A percentile compares a stretch with the other conserved stretches of the same genome.
These are phyloP conservation scores for Phrynocephalus guinanensis DNA, from an alignment of 2,797 vertebrate species.

Conservation along the genomic window DNA sequence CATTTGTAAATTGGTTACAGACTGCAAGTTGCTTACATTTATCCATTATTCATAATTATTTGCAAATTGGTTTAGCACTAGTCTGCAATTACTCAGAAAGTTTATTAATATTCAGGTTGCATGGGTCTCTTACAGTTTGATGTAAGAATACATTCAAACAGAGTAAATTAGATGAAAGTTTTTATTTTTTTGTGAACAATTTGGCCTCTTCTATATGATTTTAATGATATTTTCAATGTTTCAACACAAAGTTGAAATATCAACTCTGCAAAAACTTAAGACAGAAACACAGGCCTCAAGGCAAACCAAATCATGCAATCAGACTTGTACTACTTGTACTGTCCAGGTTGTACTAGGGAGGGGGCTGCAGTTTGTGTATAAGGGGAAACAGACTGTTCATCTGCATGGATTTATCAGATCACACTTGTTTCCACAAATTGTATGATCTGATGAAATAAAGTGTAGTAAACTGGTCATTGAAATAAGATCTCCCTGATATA, in stretches of 20 bases:
- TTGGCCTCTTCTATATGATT: background rate
- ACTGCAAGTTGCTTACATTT: background rate
- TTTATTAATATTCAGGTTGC: background rate
- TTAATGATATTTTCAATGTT: background rate
- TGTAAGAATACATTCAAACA: background rate
- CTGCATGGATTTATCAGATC: background rate
- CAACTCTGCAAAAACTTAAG: background rate
- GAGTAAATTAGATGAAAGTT: background rate
- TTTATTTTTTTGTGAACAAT: background rate
- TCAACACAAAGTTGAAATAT: background rate
- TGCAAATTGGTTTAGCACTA: conserved; percentile 1
- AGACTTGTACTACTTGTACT: background rate
- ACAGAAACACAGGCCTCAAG: background rate
- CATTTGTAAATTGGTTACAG: background rate
- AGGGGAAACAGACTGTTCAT: background rate
- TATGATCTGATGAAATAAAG: background rate
- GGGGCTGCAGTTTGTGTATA: background rate
- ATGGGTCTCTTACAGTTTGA: background rate
- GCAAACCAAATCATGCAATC: background rate
- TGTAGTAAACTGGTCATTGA: background rate
- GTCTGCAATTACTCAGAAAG: conserved; percentile 5
- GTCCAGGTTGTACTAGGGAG: background rate
- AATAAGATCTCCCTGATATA: background rate
- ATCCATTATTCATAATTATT: background rate
- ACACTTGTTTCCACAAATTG: background rate